Evolutionary conservation across 2,888 invertebrate genomes (phyloP).

Genomic region (Xestia ashworthii): DNA sequence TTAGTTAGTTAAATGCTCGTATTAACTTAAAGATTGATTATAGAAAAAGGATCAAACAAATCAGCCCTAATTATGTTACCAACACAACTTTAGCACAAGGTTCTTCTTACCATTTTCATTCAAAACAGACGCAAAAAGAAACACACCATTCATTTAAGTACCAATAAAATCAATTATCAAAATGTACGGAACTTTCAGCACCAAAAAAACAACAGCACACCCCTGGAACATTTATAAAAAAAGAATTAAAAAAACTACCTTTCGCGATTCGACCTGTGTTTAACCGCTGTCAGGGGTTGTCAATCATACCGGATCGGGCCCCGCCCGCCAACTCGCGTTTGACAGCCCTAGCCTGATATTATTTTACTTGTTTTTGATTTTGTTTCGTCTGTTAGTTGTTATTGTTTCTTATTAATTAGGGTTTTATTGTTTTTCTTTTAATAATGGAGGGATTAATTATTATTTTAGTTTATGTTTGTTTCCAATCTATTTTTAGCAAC

Average conservation of each 20-base stretch:
- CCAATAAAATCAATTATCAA: constrained; percentile 22
- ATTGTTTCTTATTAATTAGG: constrained; percentile 65
- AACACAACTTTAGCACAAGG: neutral
- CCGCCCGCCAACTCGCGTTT: constrained; percentile 74
- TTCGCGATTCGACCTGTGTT: constrained; percentile 89
- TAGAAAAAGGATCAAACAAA: neutral
- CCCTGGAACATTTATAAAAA: constrained; percentile 65
- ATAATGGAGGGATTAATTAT: neutral
- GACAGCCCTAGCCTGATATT: constrained; percentile 74
- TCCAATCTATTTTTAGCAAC: neutral
- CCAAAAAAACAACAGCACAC: constrained; percentile 62
- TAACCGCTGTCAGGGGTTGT: constrained; percentile 87
- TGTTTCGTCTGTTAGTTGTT: constrained; percentile 64
- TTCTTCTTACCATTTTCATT: neutral
- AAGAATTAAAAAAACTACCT: constrained; percentile 73
- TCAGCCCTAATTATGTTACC: neutral
- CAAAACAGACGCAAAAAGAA: neutral
- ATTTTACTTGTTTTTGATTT: constrained; percentile 67
- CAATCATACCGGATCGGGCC: constrained; percentile 79
- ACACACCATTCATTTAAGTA: neutral
- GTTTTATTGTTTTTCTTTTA: constrained; percentile 40
- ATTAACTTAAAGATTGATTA: neutral
- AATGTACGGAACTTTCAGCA: constrained; percentile 72
- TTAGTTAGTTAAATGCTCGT: neutral
- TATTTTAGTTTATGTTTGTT: neutral